phyloP scores from a whole-genome alignment of 2,797 vertebrate species.

The Sebastes kiyomatsui region DNA sequence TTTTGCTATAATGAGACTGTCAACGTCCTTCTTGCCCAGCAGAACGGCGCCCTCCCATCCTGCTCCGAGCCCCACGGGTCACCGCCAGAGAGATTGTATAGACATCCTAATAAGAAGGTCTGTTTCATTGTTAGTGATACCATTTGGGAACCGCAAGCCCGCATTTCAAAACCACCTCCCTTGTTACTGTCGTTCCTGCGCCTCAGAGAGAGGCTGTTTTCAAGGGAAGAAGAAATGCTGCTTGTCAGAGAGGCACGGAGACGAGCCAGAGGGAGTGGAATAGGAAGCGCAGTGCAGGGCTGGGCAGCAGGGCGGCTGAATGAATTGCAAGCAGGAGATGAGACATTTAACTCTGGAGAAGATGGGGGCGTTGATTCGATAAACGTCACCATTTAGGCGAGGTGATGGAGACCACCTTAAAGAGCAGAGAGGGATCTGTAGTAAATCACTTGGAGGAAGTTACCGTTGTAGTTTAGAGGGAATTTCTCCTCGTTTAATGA shows the following conservation, averaged over 20 bases:
- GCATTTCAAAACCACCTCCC: slow-evolving; percentile 45
- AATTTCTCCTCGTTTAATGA: background rate
- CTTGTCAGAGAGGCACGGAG: slow-evolving; percentile 13
- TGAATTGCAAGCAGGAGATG: slow-evolving; percentile 3
- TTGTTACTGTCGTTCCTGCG: slow-evolving; percentile 15
- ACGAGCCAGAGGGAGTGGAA: background rate
- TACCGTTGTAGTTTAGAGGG: background rate
- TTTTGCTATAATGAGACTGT: slow-evolving; percentile 58
- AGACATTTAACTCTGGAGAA: slow-evolving; percentile 9
- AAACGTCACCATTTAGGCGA: background rate
- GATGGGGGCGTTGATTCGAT: slow-evolving; percentile 16
- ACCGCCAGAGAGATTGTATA: slow-evolving; percentile 27
- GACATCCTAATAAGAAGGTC: slow-evolving; percentile 45
- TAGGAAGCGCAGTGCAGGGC: background rate
- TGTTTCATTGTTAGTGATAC: slow-evolving; percentile 47
- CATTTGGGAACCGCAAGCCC: slow-evolving; percentile 29
- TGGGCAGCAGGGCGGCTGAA: background rate
- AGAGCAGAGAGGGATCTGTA: background rate
- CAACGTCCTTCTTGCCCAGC: slow-evolving; percentile 35
- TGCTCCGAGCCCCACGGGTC: slow-evolving; percentile 36
- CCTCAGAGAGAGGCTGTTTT: slow-evolving; percentile 5
- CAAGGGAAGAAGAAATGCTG: slow-evolving; percentile 8
- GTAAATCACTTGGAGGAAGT: background rate
- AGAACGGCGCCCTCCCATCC: slow-evolving; percentile 9
- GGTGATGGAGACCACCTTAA: background rate